A percentile compares a stretch with the other conserved stretches of the same genome.
phyloP scores from a whole-genome alignment of 2,888 invertebrate genomes.

The Dendrolimus pini region DNA sequence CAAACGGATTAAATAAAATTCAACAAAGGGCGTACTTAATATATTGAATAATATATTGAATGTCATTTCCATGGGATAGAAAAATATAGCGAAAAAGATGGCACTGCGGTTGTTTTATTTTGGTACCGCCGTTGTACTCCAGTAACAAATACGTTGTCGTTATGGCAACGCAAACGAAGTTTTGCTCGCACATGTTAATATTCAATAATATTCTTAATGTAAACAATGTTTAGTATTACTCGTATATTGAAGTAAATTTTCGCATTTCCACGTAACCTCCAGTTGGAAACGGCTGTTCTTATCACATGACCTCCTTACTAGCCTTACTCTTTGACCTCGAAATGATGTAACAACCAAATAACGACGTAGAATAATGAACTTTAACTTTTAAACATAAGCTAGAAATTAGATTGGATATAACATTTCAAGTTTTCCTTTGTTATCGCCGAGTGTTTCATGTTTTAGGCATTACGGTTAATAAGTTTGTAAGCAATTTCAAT shows the following conservation, averaged over 20 bases:
- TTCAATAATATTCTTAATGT: too few relatives aligned
- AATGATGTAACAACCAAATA: slow-evolving; percentile 27
- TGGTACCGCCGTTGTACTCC: too few relatives aligned
- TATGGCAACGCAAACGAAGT: too few relatives aligned
- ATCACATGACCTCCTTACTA: slow-evolving; percentile 68
- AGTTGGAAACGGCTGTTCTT: slow-evolving; percentile 39
- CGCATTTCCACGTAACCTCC: slow-evolving; percentile 61
- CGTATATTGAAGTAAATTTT: slow-evolving; percentile 21
- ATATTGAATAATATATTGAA: too few relatives aligned
- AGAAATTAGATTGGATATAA: slow-evolving; percentile 17
- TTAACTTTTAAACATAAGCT: slow-evolving; percentile 22
- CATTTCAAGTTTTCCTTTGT: slow-evolving; percentile 39
- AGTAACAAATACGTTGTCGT: too few relatives aligned
- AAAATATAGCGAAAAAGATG: too few relatives aligned
- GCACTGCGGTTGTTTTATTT: too few relatives aligned
- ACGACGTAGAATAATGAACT: slow-evolving; percentile 19
- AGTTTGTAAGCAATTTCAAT: slow-evolving; percentile 39
- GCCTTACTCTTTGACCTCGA: slow-evolving; percentile 23
- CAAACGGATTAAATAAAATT: too few relatives aligned
- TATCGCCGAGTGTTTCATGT: slow-evolving; percentile 48
- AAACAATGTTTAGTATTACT: too few relatives aligned
- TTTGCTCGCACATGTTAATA: too few relatives aligned
- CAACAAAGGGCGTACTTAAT: too few relatives aligned
- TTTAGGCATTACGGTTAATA: slow-evolving; percentile 47
- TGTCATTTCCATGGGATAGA: too few relatives aligned